Base-by-base conservation (phyloP, 1,140 invertebrate genomes). In the Drosophila nigromelanica region DNA sequence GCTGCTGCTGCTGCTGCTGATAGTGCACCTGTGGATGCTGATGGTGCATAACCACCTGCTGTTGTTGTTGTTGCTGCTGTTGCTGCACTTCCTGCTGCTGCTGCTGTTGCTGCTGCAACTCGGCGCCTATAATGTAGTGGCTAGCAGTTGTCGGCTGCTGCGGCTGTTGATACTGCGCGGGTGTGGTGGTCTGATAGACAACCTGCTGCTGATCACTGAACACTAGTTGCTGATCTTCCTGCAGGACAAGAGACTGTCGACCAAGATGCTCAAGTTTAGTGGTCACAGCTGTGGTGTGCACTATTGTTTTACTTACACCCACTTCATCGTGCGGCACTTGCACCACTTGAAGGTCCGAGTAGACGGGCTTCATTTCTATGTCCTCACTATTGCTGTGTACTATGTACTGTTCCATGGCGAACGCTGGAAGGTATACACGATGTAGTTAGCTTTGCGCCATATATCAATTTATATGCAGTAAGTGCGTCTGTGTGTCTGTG, bases 201-300 rank as follows among this genome's bases (percentile, higher is more conserved):
- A 91, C 89, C 54, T 91, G 90, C 63, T 91, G 85, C 21, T 89
- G 81, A 8, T 91, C 90, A 33, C 91, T 91, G 4, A 90, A 81
- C 21, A 91, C 75, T 27, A 91, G 56, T 45, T 91, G 82, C 51
- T 87, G 87, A 69, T 91, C 90, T 5, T 91, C 90, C 55, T 86
- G 90, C 7, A 91, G 58, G 3, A 91, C 78, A 40, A 91, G 59
- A 4, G 79, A 72, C 79, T 90, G 50, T 24, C 12, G 6, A 15
- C 11, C 4, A 6, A n/a, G 27, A 43, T n/a, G n/a, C 2, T 15
- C n/a, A 35, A 15, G 14, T 14, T 37, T 11, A 11, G 45, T 48
- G 14, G 37, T 64, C 55, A 52, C 58, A 4, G 52, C 21, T 59
- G 42, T 39, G n/a, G 27, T 74, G 21, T 10, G 1, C 1, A 3